These are phyloP conservation scores for Furnarius figulus DNA, from an alignment of 2,113 vertebrate genomes.

Conservation along the genomic window DNA sequence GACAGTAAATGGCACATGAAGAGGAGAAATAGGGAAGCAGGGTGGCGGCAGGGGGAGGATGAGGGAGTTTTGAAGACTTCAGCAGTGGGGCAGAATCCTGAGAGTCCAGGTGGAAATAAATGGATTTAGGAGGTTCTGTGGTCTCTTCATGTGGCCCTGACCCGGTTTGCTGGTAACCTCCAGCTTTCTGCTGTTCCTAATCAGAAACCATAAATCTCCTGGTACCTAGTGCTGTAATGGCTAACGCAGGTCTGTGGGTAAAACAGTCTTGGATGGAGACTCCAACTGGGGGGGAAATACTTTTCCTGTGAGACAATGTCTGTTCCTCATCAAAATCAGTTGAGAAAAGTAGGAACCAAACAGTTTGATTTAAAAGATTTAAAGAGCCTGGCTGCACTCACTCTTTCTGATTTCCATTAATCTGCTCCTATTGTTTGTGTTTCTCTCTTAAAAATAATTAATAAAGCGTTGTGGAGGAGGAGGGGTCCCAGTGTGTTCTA, in stretches of 20 bases:
- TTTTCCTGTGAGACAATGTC: slow-evolving; percentile 67
- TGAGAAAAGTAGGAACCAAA: slow-evolving; percentile 23
- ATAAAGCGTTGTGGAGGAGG: neutral
- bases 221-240: slow-evolving; percentile 10
- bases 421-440: neutral
- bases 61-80: neutral
- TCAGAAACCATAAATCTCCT: slow-evolving; percentile 44
- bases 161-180: neutral
- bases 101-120: neutral
- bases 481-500: neutral
- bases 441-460: neutral
- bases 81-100: neutral
- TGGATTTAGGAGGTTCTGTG: neutral
- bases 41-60: neutral
- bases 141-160: neutral
- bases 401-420: neutral
- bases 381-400: neutral
- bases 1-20: neutral
- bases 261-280: slow-evolving; percentile 14
- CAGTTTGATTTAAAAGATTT: neutral
- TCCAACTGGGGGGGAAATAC: slow-evolving; percentile 24
- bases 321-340: slow-evolving; percentile 62
- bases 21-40: neutral
- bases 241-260: slow-evolving; percentile 23
- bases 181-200: slow-evolving; percentile 21